A percentile compares a stretch with the other conserved stretches of the same genome.
These are phyloP conservation scores for Leptinotarsa peninsularis DNA, from an alignment of 2,888 invertebrate species.

Conservation along the genomic window DNA sequence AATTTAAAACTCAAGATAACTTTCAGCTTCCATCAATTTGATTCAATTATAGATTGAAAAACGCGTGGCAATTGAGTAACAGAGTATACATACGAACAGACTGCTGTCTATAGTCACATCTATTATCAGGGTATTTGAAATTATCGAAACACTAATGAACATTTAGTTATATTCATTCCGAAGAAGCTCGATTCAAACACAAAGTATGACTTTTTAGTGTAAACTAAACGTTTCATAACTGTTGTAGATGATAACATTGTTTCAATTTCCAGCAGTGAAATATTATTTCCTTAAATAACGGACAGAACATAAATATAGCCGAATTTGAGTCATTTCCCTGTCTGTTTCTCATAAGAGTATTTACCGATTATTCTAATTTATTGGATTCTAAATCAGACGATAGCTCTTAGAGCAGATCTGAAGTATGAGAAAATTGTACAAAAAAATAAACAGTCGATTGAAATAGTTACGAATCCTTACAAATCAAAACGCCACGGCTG, in stretches of 20 bases:
- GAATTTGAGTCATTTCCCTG: constrained; percentile 29
- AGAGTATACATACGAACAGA: no score
- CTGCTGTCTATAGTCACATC: no score
- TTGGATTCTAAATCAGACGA: constrained; percentile 37
- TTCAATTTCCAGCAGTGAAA: not conserved
- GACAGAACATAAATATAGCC: not conserved
- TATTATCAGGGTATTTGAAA: no score
- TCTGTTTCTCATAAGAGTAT: constrained; percentile 37
- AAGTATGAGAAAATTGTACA: constrained; percentile 36
- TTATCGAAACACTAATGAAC: no score
- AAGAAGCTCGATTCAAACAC: not conserved
- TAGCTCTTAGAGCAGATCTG: constrained; percentile 34
- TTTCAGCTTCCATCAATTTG: no score
- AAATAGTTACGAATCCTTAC: constrained; percentile 24
- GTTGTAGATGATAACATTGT: constrained; percentile 6
- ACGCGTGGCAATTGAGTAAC: no score
- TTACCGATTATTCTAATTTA: constrained; percentile 39
- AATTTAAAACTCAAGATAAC: no score
- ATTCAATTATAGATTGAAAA: no score
- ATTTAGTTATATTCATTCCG: not conserved
- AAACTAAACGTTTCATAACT: constrained; percentile 1
- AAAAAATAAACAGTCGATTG: constrained; percentile 32
- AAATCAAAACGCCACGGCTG: not conserved
- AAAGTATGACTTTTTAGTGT: not conserved
- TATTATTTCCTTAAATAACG: constrained; percentile 5